Conservation (phyloP, 1,140 invertebrate species). For the Drosophila micromelanica region DNA sequence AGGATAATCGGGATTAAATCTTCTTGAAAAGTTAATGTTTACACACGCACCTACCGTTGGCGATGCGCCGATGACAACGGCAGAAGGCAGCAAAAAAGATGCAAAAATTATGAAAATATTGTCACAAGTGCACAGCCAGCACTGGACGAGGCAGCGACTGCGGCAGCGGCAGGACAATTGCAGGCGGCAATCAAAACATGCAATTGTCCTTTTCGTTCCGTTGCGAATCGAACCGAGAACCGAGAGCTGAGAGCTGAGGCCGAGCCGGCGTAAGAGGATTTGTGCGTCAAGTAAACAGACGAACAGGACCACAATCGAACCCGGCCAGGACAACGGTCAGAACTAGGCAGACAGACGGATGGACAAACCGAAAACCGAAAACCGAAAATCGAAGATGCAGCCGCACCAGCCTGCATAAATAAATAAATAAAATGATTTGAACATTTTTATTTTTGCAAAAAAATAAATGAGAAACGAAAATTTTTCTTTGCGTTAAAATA, state of each 20-base stretch:
- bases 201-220: conserved; percentile 72
- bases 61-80: conserved; percentile 50
- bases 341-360: not conserved
- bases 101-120: conserved; percentile 83
- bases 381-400: conserved; percentile 76
- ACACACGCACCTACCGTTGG: conserved; percentile 82
- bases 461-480: conserved; percentile 41
- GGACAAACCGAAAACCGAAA: conserved; percentile 42
- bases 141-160: conserved; percentile 10
- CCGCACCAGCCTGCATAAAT: conserved; percentile 71
- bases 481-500: conserved; percentile 80
- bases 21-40: conserved; percentile 83
- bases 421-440: conserved; percentile 83
- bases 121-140: conserved; percentile 75
- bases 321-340: conserved; percentile 4
- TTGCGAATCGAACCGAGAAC: conserved; percentile 60
- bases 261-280: conserved; percentile 73
- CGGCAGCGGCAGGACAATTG: conserved; percentile 67
- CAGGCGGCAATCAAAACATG: conserved; percentile 82
- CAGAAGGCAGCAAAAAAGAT: conserved; percentile 59
- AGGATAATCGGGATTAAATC: conserved; percentile 83
- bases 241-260: conserved; percentile 41
- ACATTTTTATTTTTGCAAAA: conserved; percentile 71
- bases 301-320: conserved; percentile 39
- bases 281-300: conserved; percentile 80